A percentile compares a stretch with the other conserved stretches of the same genome.
phyloP scores from a whole-genome alignment of 2,888 invertebrate species.

The Apodemia mormo region DNA sequence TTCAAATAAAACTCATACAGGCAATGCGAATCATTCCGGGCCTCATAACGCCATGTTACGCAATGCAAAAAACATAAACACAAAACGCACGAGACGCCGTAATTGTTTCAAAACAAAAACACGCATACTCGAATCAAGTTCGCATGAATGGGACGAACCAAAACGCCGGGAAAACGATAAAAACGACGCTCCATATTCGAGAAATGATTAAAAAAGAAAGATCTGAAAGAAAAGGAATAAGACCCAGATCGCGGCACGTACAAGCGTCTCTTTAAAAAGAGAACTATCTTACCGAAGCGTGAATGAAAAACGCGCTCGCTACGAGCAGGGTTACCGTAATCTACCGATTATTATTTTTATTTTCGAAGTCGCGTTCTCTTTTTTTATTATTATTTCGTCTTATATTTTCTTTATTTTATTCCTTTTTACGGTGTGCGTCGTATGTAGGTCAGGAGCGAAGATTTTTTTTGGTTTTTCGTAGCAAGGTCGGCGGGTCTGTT shows the following conservation, averaged over 20 bases:
- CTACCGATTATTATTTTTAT: slow-evolving; percentile 77
- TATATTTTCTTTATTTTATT: slow-evolving; percentile 69
- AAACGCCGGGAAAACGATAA: slow-evolving; percentile 75
- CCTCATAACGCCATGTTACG: slow-evolving; percentile 40
- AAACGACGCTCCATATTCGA: slow-evolving; percentile 79
- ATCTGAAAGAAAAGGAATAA: slow-evolving; percentile 59
- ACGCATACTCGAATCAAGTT: slow-evolving; percentile 39
- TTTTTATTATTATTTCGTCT: slow-evolving; percentile 70
- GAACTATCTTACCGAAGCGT: slow-evolving; percentile 76
- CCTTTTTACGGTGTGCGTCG: slow-evolving; percentile 57
- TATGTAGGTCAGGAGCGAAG: slow-evolving; percentile 77
- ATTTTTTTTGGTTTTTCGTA: slow-evolving; percentile 70
- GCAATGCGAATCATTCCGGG: slow-evolving; percentile 27
- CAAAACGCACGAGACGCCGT: slow-evolving; percentile 47
- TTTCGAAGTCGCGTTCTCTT: slow-evolving; percentile 59
- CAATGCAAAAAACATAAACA: slow-evolving; percentile 52
- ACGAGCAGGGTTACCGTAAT: slow-evolving; percentile 72
- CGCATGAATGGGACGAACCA: slow-evolving; percentile 63
- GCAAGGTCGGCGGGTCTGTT: slow-evolving; percentile 63
- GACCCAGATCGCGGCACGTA: slow-evolving; percentile 70
- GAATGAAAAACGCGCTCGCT: slow-evolving; percentile 76
- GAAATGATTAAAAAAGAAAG: slow-evolving; percentile 79
- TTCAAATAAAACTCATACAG: slow-evolving; percentile 26
- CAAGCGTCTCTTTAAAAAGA: slow-evolving; percentile 72
- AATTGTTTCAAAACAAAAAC: slow-evolving; percentile 66